These are phyloP conservation scores for Atrina japonica DNA, from an alignment of 2,888 invertebrate species.

Conservation along the genomic window DNA sequence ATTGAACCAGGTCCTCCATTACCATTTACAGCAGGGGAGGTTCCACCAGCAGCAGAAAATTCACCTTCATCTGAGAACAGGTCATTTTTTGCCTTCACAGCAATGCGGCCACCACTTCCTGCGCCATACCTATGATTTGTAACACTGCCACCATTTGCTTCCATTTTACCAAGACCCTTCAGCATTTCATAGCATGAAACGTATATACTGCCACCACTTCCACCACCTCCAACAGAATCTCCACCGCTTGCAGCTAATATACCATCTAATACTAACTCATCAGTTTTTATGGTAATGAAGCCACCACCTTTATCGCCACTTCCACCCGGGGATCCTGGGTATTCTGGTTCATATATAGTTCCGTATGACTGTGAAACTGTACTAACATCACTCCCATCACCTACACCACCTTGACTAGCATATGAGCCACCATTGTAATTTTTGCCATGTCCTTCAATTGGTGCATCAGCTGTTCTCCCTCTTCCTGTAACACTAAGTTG, in stretches of 20 bases:
- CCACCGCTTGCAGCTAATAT: conserved; percentile 60
- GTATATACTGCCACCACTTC: conserved; percentile 69
- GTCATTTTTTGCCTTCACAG: conserved; percentile 51
- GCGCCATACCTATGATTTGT: conserved; percentile 51
- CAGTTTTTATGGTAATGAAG: conserved; percentile 53
- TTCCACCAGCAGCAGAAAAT: conserved; percentile 59
- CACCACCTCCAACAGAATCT: conserved; percentile 57
- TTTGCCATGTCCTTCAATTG: conserved; percentile 47
- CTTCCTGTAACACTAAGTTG: conserved; percentile 57
- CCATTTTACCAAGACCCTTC: conserved; percentile 62
- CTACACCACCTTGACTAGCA: conserved; percentile 66
- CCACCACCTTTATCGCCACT: conserved; percentile 62
- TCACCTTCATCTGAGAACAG: conserved; percentile 50
- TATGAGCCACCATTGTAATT: conserved; percentile 59
- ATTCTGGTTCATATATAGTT: conserved; percentile 58
- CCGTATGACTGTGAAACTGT: conserved; percentile 61
- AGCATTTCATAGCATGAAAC: conserved; percentile 49
- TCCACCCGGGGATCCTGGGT: conserved; percentile 59
- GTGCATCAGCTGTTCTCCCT: conserved; percentile 39
- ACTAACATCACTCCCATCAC: conserved; percentile 25
- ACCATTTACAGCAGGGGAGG: conserved; percentile 53
- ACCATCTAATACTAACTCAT: conserved; percentile 64
- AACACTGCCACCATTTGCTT: conserved; percentile 62
- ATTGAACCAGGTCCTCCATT: conserved; percentile 68
- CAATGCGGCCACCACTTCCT: conserved; percentile 69